Percentiles rank a stretch among this genome's conserved stretches.
These are phyloP conservation scores for Lanistes nyassanus DNA, from an alignment of 1,140 invertebrate species.

Conservation along the genomic window DNA sequence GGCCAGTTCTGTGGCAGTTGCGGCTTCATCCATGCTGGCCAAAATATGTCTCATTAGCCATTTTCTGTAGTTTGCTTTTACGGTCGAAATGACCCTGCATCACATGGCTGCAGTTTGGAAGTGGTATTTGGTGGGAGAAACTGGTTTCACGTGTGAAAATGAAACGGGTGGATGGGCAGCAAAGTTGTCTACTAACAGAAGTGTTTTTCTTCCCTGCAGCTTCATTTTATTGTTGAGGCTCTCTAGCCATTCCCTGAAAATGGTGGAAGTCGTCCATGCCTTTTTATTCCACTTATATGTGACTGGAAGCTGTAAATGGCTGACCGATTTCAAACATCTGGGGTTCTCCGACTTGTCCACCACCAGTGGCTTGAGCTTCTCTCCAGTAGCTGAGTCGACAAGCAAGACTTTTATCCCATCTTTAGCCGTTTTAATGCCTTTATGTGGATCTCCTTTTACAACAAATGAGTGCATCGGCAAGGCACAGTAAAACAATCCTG, in stretches of 20 bases:
- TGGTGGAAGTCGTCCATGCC: slow-evolving; percentile 68
- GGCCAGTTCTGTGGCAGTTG: no score
- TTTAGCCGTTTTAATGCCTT: slow-evolving; percentile 38
- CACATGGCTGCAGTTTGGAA: slow-evolving; percentile 30
- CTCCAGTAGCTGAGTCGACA: slow-evolving; percentile 36
- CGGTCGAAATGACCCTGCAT: slow-evolving; percentile 34
- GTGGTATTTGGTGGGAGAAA: slow-evolving; percentile 63
- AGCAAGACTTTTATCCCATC: slow-evolving; percentile 36
- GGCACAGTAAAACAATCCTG: slow-evolving; percentile 36
- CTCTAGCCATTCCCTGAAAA: slow-evolving; percentile 50
- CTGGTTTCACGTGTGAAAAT: slow-evolving; percentile 58
- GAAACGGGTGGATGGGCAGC: slow-evolving; percentile 33
- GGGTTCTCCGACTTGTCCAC: slow-evolving; percentile 41
- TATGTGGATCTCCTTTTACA: slow-evolving; percentile 28
- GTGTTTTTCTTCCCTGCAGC: slow-evolving; percentile 32
- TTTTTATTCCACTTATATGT: slow-evolving; percentile 51
- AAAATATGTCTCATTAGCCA: slow-evolving; percentile 7
- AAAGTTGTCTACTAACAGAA: slow-evolving; percentile 49
- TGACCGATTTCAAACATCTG: slow-evolving; percentile 42
- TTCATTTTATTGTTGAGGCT: slow-evolving; percentile 23
- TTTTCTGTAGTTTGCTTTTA: slow-evolving; percentile 31
- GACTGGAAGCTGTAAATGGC: slow-evolving; percentile 29
- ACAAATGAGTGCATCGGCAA: slow-evolving; percentile 32
- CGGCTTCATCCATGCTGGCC: background rate
- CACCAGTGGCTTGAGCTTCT: slow-evolving; percentile 43